Base-by-base conservation (phyloP, 2,797 vertebrate species). In the Anniella stebbinsi region DNA sequence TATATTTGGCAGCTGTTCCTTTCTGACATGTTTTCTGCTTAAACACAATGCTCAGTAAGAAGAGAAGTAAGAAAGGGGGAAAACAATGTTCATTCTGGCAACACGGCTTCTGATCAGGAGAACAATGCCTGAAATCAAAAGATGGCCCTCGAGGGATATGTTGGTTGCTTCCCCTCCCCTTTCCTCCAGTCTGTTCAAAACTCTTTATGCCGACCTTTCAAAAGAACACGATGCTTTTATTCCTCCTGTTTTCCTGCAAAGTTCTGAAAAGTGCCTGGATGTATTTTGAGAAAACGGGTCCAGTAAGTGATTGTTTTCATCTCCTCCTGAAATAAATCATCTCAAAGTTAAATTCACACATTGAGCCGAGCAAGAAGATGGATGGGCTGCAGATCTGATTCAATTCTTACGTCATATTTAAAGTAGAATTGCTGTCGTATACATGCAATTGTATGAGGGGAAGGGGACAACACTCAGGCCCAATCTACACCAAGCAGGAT, bases 111-210 rank as follows among this genome's bases (percentile, higher is more conserved):
- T 93, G 94, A 96, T 96, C 89, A 93, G 90, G 84, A 95, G 90
- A 95, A 93, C 94, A 94, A 93, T 90, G 89, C 60, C 54, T 89
- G 92, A 95, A 96, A 95, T 96, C 93, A 96, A 94, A 90, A 95
- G 93, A 94, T 87, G 77, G 90, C 93, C 94, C 93, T 88, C 25
- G n/a, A 92, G 93, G 94, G 92, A 90, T 81, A 48, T 88, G 86
- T 2, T 3, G 1, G 23, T 15, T 25, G n/a, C 4, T 66, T 28
- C 66, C 23, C 30, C 67, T 82, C n/a, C 8, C 23, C 41, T 93
- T 92, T 93, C 87, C 84, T 91, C 89, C 89, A 94, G 89, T 95
- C 91, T 89, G 94, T 95, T 96, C 95, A 94, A 95, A 96, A 84
- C 91, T 91, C 90, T 94, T 95, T 94, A 96, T 94, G 93, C 88